Conservation (phyloP, 2,113 vertebrate species). For the Syngnathoides biaculeatus region DNA sequence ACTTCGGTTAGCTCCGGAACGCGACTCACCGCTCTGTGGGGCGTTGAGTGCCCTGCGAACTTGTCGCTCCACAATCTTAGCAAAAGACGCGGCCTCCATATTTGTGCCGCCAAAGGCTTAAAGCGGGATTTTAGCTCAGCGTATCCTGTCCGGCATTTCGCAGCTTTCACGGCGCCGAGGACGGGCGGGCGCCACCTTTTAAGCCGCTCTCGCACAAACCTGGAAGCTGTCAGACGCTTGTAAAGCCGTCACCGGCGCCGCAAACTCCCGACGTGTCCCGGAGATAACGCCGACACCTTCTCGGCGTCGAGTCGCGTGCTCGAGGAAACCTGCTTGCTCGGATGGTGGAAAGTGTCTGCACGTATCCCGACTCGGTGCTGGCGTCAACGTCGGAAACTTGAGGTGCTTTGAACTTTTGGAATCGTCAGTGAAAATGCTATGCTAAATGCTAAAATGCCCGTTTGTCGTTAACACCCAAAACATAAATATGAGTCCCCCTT, state of each 20-base stretch:
- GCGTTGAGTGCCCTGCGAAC: slow-evolving; percentile 53
- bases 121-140: background rate
- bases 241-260: slow-evolving; percentile 20
- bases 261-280: slow-evolving; percentile 35
- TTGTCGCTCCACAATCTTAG: slow-evolving; percentile 56
- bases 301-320: too few relatives aligned
- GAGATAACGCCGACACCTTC: slow-evolving; percentile 51
- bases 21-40: slow-evolving; percentile 53
- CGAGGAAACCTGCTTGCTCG: too few relatives aligned
- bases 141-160: background rate
- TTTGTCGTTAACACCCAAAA: background rate
- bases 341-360: too few relatives aligned
- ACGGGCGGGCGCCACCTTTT: slow-evolving; percentile 43
- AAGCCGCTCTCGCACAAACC: slow-evolving; percentile 30
- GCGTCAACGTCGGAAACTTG: background rate
- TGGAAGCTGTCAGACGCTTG: slow-evolving; percentile 35
- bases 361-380: too few relatives aligned
- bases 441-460: background rate
- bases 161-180: slow-evolving; percentile 13
- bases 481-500: too few relatives aligned
- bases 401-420: background rate
- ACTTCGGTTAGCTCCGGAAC: slow-evolving; percentile 11
- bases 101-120: background rate
- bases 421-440: background rate
- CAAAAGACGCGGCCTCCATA: slow-evolving; percentile 52